Evolutionary conservation across 2,888 invertebrate genomes (phyloP), one percentile per base, ranked within the genome.

Genomic region (Tachystola acroxantha): DNA sequence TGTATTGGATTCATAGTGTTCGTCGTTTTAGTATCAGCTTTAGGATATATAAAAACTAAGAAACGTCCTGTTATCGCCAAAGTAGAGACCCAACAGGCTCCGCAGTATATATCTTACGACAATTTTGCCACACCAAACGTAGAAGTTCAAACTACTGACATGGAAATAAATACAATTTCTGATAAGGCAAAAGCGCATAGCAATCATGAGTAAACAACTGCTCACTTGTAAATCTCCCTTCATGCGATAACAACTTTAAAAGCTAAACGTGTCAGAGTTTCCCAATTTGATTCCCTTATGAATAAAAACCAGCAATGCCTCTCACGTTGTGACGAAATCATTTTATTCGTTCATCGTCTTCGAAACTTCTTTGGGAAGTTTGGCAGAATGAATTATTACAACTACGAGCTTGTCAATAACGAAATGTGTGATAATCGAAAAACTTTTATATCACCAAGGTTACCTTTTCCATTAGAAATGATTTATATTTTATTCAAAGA

Each of bases 1-100:
- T 94, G 94, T 64, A 91, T 96, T 88, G 95, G 95, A 36, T 93
- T 95, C 60, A 90, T 95, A 43, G 94, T 96, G 33, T 95, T 96
- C 65, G 89, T 96, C 35, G 91, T 95, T 14, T 88, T 96, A 59
- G 93, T 95, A 37, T 94, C 95, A n/a, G 91, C 93, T 30, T 88
- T 96, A 46, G 94, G 94, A 14, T 95, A 95, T 68, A 90, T 95
- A 45, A 95, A 96, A 75, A 89, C 94, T 45, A 94, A 96, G 76
- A 94, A 96, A 74, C 91, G 95, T 60, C 89, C 94, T 47, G 91
- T 91, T 45, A 91, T 92, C 13, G 90, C 92, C 6, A 95, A 95
- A 76, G 80, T 92, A 37, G 91, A 93, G 39, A 67, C 67, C 1
- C 92, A 92, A 48, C 88, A 92, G 58, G 91, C 93, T 9, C 94